These are phyloP conservation scores for Lutjanus erythropterus DNA, from an alignment of 2,113 vertebrate species.

Conservation along the genomic window DNA sequence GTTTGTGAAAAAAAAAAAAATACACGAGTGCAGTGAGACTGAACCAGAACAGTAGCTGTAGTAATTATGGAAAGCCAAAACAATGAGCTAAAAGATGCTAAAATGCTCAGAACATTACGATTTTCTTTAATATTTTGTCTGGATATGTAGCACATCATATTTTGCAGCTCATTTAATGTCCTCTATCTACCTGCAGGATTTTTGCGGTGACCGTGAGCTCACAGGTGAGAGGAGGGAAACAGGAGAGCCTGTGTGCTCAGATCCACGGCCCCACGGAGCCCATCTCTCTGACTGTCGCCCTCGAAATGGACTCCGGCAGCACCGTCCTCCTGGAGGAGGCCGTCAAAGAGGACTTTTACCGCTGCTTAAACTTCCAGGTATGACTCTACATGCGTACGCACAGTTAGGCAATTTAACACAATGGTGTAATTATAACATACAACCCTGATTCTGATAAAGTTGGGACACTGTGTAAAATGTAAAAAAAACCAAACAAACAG, in stretches of 20 bases:
- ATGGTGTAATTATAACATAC: background rate
- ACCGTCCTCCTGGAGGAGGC: slow-evolving; percentile 53
- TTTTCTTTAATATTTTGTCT: background rate
- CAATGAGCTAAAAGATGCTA: no score
- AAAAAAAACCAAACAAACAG: no score
- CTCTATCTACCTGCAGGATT: slow-evolving; percentile 63
- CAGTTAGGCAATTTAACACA: background rate
- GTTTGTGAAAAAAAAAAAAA: no score
- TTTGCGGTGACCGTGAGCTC: slow-evolving; percentile 81
- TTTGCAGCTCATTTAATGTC: background rate
- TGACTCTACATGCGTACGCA: background rate
- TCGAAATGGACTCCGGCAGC: slow-evolving; percentile 19
- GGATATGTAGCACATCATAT: background rate
- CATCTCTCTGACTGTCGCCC: slow-evolving; percentile 43
- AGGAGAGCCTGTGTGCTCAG: slow-evolving; percentile 79
- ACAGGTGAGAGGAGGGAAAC: slow-evolving; percentile 63
- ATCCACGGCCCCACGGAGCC: slow-evolving; percentile 45
- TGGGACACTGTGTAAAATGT: no score
- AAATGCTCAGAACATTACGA: no score
- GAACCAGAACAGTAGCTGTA: background rate
- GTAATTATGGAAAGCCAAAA: background rate
- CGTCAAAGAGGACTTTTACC: slow-evolving; percentile 61
- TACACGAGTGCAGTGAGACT: background rate
- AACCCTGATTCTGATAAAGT: no score
- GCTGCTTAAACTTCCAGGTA: slow-evolving; percentile 80